Evolutionary conservation across 2,888 invertebrate species (phyloP).

Genomic region (Myathropa florea): DNA sequence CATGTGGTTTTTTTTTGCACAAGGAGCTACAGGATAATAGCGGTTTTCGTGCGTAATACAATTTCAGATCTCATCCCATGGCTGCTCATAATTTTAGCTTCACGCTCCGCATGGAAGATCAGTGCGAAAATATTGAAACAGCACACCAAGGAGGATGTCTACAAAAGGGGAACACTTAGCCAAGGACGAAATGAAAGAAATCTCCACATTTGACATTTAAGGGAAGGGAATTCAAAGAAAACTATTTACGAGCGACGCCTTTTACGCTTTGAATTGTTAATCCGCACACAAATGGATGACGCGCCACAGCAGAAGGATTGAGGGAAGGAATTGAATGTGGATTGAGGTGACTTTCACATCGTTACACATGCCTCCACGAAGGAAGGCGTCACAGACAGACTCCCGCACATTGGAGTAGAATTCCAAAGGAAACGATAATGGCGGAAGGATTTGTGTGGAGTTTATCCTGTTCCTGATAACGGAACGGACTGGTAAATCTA

Average conservation of each 20-base stretch:
- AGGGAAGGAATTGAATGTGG: neutral
- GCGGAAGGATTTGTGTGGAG: slow-evolving; percentile 27
- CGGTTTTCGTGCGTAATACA: slow-evolving; percentile 69
- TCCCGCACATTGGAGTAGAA: neutral
- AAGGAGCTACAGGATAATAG: slow-evolving; percentile 64
- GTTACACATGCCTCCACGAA: neutral
- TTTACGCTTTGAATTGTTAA: slow-evolving; percentile 46
- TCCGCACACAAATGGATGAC: slow-evolving; percentile 12
- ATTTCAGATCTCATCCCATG: slow-evolving; percentile 30
- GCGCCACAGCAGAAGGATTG: neutral
- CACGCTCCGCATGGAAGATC: slow-evolving; percentile 1
- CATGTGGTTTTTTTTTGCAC: slow-evolving; percentile 71
- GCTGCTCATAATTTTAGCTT: slow-evolving; percentile 30
- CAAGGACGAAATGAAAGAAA: slow-evolving; percentile 23
- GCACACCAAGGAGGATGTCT: neutral
- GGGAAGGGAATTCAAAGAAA: slow-evolving; percentile 36
- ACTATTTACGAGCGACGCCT: slow-evolving; percentile 45
- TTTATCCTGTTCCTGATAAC: slow-evolving; percentile 19
- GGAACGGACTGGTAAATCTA: slow-evolving; percentile 25
- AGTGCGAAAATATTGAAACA: slow-evolving; percentile 2
- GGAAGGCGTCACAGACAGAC: neutral
- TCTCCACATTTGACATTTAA: slow-evolving; percentile 58
- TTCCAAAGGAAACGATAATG: slow-evolving; percentile 15
- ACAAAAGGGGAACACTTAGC: slow-evolving; percentile 10
- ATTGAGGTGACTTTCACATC: slow-evolving; percentile 38